A percentile compares a stretch with the other conserved stretches of the same genome.
Conservation (phyloP, 92 coral and sea anemone species). For the Chrysogorgia sp. region DNA sequence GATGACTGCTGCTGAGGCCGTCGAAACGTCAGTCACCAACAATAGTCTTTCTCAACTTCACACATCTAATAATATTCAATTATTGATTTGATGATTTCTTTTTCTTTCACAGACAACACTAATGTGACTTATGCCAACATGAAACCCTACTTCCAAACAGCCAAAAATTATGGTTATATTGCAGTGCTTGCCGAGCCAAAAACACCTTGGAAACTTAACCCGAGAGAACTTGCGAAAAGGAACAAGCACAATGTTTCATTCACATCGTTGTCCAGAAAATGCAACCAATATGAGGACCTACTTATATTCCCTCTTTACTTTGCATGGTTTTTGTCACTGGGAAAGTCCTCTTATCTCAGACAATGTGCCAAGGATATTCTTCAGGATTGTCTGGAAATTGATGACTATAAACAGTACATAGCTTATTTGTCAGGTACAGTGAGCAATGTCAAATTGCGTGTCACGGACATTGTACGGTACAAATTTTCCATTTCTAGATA, state of each 20-base stretch:
- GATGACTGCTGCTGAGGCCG: too few species aligned
- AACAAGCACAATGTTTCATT: conserved; percentile 49
- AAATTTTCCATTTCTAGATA: too few species aligned
- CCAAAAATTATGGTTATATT: conserved; percentile 35
- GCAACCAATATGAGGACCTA: conserved; percentile 45
- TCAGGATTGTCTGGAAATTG: conserved; percentile 3
- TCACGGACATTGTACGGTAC: neutral
- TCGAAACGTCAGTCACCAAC: too few species aligned
- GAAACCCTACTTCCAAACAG: conserved; percentile 45
- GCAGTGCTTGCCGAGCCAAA: conserved; percentile 60
- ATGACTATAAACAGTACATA: neutral
- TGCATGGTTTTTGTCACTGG: conserved; percentile 58
- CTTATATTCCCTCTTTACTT: conserved; percentile 42
- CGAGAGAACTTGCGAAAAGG: conserved; percentile 30
- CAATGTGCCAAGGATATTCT: conserved; percentile 17
- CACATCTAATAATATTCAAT: neutral
- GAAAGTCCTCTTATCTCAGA: conserved; percentile 15
- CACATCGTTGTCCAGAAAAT: conserved; percentile 5
- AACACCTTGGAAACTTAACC: conserved; percentile 53
- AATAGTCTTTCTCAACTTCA: too few species aligned
- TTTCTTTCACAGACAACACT: conserved; percentile 54
- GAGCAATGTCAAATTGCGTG: neutral
- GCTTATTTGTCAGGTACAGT: conserved; percentile 14
- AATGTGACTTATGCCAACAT: conserved; percentile 14
- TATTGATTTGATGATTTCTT: neutral